Percentiles rank a stretch among this genome's conserved stretches.
phyloP scores from a whole-genome alignment of 2,113 vertebrate genomes.

The Protobothrops flavoviridis region DNA sequence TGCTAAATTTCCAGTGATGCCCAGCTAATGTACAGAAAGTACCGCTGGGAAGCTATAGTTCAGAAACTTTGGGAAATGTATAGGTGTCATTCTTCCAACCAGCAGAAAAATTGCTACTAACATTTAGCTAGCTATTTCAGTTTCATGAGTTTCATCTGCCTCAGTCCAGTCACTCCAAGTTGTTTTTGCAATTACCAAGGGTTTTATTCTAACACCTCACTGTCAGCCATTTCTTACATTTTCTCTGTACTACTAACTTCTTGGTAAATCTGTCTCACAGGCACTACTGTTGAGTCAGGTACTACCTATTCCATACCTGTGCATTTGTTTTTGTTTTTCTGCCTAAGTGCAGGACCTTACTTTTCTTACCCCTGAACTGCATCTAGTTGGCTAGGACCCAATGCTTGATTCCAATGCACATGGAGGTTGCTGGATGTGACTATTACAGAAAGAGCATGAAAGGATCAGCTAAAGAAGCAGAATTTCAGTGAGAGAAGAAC shows the following conservation, averaged over 20 bases:
- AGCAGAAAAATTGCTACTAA: background rate
- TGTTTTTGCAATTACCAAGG: background rate
- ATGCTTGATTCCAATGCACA: background rate
- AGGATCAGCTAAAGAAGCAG: background rate
- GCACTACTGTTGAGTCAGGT: too few relatives aligned
- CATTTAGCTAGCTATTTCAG: background rate
- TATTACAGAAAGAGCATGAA: background rate
- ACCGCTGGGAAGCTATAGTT: background rate
- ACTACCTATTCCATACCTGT: too few relatives aligned
- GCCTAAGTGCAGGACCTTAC: too few relatives aligned
- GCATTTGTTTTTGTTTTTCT: too few relatives aligned
- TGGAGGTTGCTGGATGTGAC: background rate
- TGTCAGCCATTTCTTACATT: background rate
- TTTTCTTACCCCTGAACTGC: too few relatives aligned
- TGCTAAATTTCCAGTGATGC: background rate
- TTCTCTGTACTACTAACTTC: background rate
- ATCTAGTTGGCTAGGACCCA: background rate
- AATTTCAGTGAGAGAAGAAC: background rate
- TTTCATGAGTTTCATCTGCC: too few relatives aligned
- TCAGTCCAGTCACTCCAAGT: background rate
- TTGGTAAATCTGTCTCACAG: background rate
- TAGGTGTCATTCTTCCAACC: background rate
- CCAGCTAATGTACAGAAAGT: background rate
- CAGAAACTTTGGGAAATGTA: background rate
- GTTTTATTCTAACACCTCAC: background rate